Percentiles rank a stretch among this genome's conserved stretches.
phyloP scores from a whole-genome alignment of 2,797 vertebrate genomes.

The Onychomys leucogaster region DNA sequence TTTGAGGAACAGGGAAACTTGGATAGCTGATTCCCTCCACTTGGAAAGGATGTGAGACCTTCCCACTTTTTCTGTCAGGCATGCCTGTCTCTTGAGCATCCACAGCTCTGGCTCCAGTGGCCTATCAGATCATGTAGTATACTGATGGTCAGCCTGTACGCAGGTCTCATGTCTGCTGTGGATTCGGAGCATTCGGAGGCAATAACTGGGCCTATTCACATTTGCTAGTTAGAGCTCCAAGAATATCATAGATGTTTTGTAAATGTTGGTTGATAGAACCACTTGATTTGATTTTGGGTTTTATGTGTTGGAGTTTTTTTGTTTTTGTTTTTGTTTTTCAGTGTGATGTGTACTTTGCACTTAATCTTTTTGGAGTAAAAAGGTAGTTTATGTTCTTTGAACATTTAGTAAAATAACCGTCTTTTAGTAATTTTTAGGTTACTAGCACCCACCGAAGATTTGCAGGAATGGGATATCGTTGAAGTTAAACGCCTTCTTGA shows the following conservation, averaged over 20 bases:
- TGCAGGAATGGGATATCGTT: conserved; percentile 85
- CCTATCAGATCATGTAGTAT: neutral
- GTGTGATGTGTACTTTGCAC: neutral
- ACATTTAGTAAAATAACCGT: conserved; percentile 64
- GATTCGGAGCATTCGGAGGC: neutral
- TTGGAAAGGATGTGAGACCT: neutral
- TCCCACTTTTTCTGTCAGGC: neutral
- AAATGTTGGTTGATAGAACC: conserved; percentile 38
- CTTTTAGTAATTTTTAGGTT: conserved; percentile 94
- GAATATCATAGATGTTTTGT: neutral
- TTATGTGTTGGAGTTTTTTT: conserved; percentile 33
- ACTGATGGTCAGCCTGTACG: neutral
- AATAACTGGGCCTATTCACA: neutral
- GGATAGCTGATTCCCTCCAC: neutral
- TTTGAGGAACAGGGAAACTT: conserved; percentile 28
- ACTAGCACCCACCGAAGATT: conserved; percentile 84
- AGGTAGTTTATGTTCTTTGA: conserved; percentile 57
- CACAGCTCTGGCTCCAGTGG: neutral
- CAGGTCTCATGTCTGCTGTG: neutral
- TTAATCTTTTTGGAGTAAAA: conserved; percentile 50
- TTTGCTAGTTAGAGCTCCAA: neutral
- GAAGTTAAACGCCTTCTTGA: conserved; percentile 91
- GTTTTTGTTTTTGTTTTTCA: conserved; percentile 23
- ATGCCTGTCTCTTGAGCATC: neutral
- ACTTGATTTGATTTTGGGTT: conserved; percentile 40